phyloP scores from a whole-genome alignment of 2,888 invertebrate genomes.

The Sympetrum striolatum region DNA sequence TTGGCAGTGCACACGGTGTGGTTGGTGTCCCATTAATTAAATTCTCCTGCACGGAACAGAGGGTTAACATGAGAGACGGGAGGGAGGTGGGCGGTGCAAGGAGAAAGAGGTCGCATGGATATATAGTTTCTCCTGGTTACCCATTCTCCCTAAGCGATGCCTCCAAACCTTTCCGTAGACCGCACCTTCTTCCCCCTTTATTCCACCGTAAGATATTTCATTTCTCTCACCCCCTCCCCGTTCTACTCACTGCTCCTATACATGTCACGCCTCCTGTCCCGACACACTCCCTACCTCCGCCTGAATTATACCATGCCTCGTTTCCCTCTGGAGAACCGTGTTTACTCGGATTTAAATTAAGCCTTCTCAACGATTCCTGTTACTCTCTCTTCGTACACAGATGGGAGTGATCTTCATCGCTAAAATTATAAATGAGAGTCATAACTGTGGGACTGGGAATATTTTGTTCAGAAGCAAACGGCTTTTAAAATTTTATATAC shows the following conservation, averaged over 20 bases:
- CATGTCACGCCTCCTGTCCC: not conserved
- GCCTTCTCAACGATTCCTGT: no score
- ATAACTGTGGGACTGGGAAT: no score
- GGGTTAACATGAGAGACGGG: slow-evolving; percentile 34
- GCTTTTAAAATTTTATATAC: no score
- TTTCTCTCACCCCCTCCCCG: not conserved
- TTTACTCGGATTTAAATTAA: no score
- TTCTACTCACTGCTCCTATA: not conserved
- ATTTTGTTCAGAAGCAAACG: no score
- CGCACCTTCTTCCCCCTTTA: not conserved
- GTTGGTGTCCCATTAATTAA: slow-evolving; percentile 44
- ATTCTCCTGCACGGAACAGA: slow-evolving; percentile 42
- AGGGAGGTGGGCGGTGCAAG: not conserved
- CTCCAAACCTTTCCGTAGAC: not conserved
- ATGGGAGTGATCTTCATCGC: no score
- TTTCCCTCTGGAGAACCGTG: not conserved
- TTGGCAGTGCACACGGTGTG: slow-evolving; percentile 38
- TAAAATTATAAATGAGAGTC: no score
- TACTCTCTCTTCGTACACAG: no score
- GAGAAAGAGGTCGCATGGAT: slow-evolving; percentile 12
- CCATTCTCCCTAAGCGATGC: not conserved
- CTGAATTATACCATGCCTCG: not conserved
- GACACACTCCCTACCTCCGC: not conserved
- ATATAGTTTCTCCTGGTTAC: not conserved
- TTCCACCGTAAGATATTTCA: not conserved